Evolutionary conservation across 2,888 invertebrate genomes (phyloP).

Genomic region (Lithophane leautieri): DNA sequence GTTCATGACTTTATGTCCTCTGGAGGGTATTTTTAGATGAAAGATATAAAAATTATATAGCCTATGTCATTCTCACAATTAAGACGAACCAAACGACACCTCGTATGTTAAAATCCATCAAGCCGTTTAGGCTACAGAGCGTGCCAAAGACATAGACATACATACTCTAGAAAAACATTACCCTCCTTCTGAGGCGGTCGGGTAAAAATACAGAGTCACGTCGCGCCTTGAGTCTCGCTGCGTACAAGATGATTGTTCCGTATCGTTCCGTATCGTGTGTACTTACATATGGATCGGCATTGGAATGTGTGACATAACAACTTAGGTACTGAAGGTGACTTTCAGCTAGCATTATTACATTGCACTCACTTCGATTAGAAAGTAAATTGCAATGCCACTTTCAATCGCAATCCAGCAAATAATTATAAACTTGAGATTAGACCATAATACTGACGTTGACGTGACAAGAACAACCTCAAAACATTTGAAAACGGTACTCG

Average conservation of each 20-base stretch:
- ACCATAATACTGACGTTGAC: neutral
- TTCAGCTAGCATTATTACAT: constrained; percentile 53
- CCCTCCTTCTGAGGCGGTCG: too few species aligned
- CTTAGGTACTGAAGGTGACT: constrained; percentile 61
- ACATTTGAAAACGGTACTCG: neutral
- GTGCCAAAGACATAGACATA: too few species aligned
- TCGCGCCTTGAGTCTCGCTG: neutral
- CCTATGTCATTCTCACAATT: too few species aligned
- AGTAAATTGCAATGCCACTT: constrained; percentile 4
- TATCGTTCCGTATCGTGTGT: too few species aligned
- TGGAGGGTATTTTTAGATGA: too few species aligned
- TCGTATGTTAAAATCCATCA: too few species aligned
- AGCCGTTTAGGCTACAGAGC: too few species aligned
- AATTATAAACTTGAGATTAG: neutral
- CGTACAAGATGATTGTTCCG: constrained; percentile 53
- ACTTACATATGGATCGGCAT: constrained; percentile 52
- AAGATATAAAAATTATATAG: too few species aligned
- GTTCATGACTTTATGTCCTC: too few species aligned
- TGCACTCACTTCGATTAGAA: constrained; percentile 36
- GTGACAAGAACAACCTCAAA: too few species aligned
- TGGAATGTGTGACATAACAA: constrained; percentile 64
- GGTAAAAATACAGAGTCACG: constrained; percentile 22
- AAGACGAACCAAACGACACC: too few species aligned
- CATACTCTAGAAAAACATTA: too few species aligned
- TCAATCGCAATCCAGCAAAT: neutral